These are phyloP conservation scores for Dusona sp. DNA, from an alignment of 2,888 invertebrate species.

Conservation along the genomic window DNA sequence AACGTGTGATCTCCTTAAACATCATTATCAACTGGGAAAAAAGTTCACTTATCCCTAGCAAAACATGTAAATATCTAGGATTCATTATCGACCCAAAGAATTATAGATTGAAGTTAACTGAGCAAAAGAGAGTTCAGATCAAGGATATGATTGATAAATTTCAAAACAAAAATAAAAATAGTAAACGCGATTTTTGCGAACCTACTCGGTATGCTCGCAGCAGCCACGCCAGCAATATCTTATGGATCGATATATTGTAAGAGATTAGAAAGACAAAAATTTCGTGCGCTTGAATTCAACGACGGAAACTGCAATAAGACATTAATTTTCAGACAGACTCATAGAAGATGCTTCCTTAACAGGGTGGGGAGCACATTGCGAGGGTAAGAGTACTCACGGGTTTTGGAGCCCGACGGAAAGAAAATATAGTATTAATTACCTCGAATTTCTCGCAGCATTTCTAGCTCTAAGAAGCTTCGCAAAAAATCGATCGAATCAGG, in stretches of 20 bases:
- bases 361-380: conserved; percentile 37
- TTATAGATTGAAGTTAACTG: conserved; percentile 39
- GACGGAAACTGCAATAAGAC: conserved; percentile 9
- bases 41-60: conserved; percentile 35
- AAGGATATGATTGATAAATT: conserved; percentile 28
- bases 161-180: conserved; percentile 1
- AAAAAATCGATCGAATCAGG: conserved; percentile 36
- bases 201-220: conserved; percentile 24
- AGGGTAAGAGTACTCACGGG: conserved; percentile 33
- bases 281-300: conserved; percentile 25
- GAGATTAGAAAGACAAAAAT: conserved; percentile 26
- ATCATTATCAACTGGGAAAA: conserved; percentile 45
- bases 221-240: conserved; percentile 26
- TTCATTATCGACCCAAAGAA: conserved; percentile 28
- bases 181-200: conserved; percentile 42
- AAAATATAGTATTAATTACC: conserved; percentile 37
- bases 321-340: neutral
- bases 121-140: conserved; percentile 3
- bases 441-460: conserved; percentile 33
- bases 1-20: conserved; percentile 15
- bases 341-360: conserved; percentile 39
- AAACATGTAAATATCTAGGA: conserved; percentile 27
- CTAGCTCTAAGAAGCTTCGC: conserved; percentile 35
- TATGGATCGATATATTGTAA: conserved; percentile 40
- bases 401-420: conserved; percentile 37